phyloP scores from a whole-genome alignment of 1,140 invertebrate genomes.

The Steinernema feltiae region DNA sequence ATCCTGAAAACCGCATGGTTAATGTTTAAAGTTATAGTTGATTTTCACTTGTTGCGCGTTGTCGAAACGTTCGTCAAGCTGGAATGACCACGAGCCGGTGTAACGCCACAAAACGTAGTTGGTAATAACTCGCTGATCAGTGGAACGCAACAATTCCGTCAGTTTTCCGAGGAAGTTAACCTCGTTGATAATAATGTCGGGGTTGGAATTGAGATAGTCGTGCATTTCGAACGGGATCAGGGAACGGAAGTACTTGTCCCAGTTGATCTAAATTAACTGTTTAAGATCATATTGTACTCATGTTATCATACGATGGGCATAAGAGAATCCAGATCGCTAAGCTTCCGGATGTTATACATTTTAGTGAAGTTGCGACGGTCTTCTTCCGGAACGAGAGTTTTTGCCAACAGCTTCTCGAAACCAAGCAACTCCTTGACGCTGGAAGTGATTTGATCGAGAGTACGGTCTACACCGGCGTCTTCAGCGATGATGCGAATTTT shows the following conservation, averaged over 20 bases:
- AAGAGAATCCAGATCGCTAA: slow-evolving; percentile 12
- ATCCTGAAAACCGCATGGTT: slow-evolving; percentile 23
- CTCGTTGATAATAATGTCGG: slow-evolving; percentile 32
- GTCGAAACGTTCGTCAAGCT: slow-evolving; percentile 32
- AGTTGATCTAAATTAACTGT: slow-evolving; percentile 37
- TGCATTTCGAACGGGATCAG: slow-evolving; percentile 33
- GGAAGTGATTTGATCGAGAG: slow-evolving; percentile 31
- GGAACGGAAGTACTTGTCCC: slow-evolving; percentile 32
- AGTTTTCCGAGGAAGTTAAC: slow-evolving; percentile 26
- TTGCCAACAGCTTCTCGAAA: slow-evolving; percentile 21
- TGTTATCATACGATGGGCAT: slow-evolving; percentile 17
- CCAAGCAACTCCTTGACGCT: slow-evolving; percentile 26
- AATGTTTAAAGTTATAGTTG: background rate
- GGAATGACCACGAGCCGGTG: slow-evolving; percentile 18
- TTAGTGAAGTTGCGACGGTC: slow-evolving; percentile 21
- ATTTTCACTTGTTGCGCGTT: slow-evolving; percentile 28
- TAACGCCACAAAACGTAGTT: slow-evolving; percentile 38
- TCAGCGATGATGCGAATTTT: slow-evolving; percentile 41
- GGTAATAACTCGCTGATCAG: slow-evolving; percentile 31
- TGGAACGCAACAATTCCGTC: slow-evolving; percentile 26
- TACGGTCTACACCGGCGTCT: slow-evolving; percentile 37
- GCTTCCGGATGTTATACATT: slow-evolving; percentile 23
- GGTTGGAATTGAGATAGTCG: slow-evolving; percentile 32
- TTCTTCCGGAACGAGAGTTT: slow-evolving; percentile 22
- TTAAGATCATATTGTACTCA: background rate